A percentile compares a stretch with the other conserved stretches of the same genome.
phyloP scores from a whole-genome alignment of 2,797 vertebrate species.

The Gymnothorax reevesii region DNA sequence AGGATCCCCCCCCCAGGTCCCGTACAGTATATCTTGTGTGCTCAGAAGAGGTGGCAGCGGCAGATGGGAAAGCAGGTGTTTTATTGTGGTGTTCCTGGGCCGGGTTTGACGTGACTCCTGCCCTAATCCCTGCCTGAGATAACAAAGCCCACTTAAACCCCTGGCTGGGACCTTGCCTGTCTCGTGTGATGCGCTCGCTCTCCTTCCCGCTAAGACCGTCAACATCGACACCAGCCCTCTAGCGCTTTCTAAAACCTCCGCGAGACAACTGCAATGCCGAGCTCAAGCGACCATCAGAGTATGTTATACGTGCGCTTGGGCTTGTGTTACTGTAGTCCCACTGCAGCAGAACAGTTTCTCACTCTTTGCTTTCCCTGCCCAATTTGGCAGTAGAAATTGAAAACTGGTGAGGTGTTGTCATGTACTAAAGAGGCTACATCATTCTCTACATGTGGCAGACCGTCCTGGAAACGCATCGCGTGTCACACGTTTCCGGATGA shows the following conservation, averaged over 20 bases:
- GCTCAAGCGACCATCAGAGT: no score
- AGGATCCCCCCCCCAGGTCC: background rate
- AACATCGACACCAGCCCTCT: background rate
- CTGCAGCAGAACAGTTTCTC: background rate
- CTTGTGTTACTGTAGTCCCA: background rate
- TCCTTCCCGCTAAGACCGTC: background rate
- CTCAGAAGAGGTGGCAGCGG: no score
- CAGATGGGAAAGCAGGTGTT: slow-evolving; percentile 69
- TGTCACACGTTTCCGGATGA: background rate
- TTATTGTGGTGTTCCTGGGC: slow-evolving; percentile 66
- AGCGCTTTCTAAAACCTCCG: background rate
- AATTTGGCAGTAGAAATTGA: background rate
- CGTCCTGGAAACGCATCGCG: background rate
- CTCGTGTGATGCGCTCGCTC: slow-evolving; percentile 53
- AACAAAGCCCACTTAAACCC: slow-evolving; percentile 73
- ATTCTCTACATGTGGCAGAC: background rate
- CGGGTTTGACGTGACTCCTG: slow-evolving; percentile 67
- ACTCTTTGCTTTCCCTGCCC: background rate
- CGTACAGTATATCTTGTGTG: background rate
- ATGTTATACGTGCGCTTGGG: no score
- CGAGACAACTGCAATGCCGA: no score
- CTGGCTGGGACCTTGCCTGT: slow-evolving; percentile 58
- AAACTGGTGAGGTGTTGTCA: background rate
- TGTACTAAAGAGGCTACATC: background rate
- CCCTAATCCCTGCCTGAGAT: slow-evolving; percentile 72